Evolutionary conservation across 2,113 vertebrate species (phyloP), one percentile per base, ranked within the genome.

Genomic region (Tricholaema leucomelas): DNA sequence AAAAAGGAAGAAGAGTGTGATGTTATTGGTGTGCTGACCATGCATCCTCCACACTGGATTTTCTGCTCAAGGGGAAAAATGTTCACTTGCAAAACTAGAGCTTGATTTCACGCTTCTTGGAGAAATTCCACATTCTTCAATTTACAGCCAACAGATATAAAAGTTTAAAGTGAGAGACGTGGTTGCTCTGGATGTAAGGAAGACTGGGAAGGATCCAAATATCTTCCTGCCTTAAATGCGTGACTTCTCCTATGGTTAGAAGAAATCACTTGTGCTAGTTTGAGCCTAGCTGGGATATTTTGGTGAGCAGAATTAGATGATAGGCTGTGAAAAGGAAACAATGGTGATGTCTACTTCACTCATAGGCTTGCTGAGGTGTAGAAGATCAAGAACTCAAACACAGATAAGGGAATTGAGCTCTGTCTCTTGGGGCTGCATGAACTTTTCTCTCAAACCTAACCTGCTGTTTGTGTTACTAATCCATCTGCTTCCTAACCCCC

Each of bases 41-140:
- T 83, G 74, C 40, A 79, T 48, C 55, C 58, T 74, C 13, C 72
- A 46, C 16, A 58, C 67, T 88, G 24, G 24, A 76, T 93, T 95
- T 93, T 85, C 87, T 70, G 85, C 90, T 94, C 60, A 84, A 82
- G 86, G 79, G 86, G 63, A 77, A 93, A 95, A 95, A 92, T 87
- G 72, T 93, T 93, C 90, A 81, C 80, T 96, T 94, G 54, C 65
- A 91, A 93, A 96, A 92, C 65, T 90, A 35, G 75, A 97, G 94
- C 36, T 87, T 92, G 81, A 93, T 96, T 96, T 96, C 96, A 94
- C 1, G 17, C 91, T 91, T 93, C 91, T 92, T 72, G 79, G 60
- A 94, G 82, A 88, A 93, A 82, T 92, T 93, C 60, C 61, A 81
- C 46, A 81, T 69, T 70, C 52, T 91, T 94, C 72, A 87, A 74